phyloP scores from a whole-genome alignment of 2,797 vertebrate species.

The Natrix natrix region DNA sequence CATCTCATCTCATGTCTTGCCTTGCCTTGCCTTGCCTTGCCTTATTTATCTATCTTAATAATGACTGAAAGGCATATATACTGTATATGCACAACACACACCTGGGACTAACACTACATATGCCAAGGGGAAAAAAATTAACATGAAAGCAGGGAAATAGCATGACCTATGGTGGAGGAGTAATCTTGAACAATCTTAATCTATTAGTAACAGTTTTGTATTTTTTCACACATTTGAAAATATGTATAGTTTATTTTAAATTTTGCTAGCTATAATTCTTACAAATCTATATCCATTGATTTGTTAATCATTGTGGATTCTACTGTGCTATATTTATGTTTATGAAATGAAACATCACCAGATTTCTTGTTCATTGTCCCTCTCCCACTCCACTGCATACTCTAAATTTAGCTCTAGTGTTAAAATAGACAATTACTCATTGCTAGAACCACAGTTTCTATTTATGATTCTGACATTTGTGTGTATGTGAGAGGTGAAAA shows the following conservation, averaged over 20 bases:
- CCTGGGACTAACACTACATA: neutral
- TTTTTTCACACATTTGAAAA: neutral
- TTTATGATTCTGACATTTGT: slow-evolving; percentile 26
- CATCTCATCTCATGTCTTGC: too few relatives aligned
- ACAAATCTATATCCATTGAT: slow-evolving; percentile 1
- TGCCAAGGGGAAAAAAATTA: neutral
- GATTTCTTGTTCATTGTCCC: neutral
- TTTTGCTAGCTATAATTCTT: neutral
- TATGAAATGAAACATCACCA: neutral
- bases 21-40: too few relatives aligned
- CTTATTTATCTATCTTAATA: neutral
- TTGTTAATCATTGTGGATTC: neutral
- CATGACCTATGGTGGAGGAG: neutral
- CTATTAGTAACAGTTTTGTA: neutral
- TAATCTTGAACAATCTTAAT: neutral
- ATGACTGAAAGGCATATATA: neutral
- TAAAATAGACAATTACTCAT: neutral
- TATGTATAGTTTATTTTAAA: neutral
- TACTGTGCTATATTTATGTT: neutral
- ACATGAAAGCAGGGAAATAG: neutral
- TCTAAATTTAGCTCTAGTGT: slow-evolving; percentile 12
- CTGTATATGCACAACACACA: neutral
- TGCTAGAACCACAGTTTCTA: neutral
- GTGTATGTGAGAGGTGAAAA: neutral
- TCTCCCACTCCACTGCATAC: neutral